Evolutionary conservation across 2,113 vertebrate genomes (phyloP).

Genomic region (Mellivora capensis): DNA sequence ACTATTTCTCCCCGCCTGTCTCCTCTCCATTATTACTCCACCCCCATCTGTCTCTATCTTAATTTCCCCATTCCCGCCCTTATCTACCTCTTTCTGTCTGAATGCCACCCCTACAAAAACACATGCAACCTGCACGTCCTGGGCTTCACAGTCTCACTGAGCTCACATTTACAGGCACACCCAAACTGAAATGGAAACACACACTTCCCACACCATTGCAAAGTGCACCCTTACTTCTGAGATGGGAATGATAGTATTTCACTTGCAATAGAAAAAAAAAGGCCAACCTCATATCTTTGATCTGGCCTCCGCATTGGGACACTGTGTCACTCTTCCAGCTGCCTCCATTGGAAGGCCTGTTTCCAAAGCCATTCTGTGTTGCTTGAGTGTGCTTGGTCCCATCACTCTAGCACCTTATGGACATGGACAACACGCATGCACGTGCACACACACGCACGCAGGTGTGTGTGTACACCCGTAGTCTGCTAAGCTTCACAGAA

Average conservation of each 20-base stretch:
- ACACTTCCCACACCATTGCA: background rate
- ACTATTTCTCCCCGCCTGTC: background rate
- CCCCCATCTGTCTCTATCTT: background rate
- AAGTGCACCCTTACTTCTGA: background rate
- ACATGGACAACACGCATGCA: background rate
- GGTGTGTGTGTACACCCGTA: background rate
- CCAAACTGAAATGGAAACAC: background rate
- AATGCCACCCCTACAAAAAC: background rate
- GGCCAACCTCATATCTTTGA: background rate
- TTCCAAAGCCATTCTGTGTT: background rate
- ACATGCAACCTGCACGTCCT: background rate
- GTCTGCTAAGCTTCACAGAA: background rate
- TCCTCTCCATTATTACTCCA: background rate
- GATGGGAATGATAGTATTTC: background rate
- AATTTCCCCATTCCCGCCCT: too few species aligned
- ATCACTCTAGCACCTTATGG: background rate
- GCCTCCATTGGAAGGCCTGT: background rate
- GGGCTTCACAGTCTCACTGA: background rate
- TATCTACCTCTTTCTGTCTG: background rate
- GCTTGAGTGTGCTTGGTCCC: background rate
- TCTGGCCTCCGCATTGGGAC: background rate
- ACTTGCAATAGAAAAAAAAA: background rate
- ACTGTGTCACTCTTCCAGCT: background rate
- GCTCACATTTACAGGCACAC: background rate
- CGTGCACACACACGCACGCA: background rate